A percentile compares a stretch with the other conserved stretches of the same genome.
phyloP scores from a whole-genome alignment of 2,113 vertebrate genomes.

The Glaucomys volans region DNA sequence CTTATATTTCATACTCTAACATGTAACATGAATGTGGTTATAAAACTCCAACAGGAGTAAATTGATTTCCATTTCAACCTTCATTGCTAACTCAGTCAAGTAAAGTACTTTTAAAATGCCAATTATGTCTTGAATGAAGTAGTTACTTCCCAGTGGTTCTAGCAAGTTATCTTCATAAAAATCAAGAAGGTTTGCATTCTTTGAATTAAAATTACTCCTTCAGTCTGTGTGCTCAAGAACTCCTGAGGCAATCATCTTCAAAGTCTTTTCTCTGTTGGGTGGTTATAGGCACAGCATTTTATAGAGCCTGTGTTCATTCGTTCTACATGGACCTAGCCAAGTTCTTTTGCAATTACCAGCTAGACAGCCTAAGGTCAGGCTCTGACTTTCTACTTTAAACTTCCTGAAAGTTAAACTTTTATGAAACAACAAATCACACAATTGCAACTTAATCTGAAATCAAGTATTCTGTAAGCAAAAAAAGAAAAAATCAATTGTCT shows the following conservation, averaged over 20 bases:
- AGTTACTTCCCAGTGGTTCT: constrained; percentile 34
- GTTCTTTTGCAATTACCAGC: constrained; percentile 51
- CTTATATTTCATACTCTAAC: not conserved
- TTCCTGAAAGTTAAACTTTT: constrained; percentile 41
- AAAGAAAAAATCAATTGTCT: not conserved
- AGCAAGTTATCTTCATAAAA: constrained; percentile 58
- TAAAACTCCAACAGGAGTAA: constrained; percentile 22
- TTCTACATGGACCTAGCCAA: constrained; percentile 15
- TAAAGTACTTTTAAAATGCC: constrained; percentile 62
- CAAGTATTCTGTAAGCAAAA: not conserved
- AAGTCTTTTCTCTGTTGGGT: constrained; percentile 57
- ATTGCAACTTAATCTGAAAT: constrained; percentile 56
- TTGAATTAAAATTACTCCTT: constrained; percentile 66
- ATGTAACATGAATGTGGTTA: not conserved
- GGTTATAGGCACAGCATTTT: constrained; percentile 42
- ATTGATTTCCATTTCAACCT: constrained; percentile 47
- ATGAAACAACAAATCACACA: constrained; percentile 48
- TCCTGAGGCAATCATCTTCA: constrained; percentile 72
- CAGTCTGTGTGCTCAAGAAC: not conserved
- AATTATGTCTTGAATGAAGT: constrained; percentile 44
- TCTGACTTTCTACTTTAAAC: constrained; percentile 55
- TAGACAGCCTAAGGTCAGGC: constrained; percentile 27
- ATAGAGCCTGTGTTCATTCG: constrained; percentile 22
- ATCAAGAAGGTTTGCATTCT: constrained; percentile 67
- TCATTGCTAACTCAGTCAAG: constrained; percentile 46